Conservation (phyloP, 1,140 invertebrate genomes). For the Telenomus remus region DNA sequence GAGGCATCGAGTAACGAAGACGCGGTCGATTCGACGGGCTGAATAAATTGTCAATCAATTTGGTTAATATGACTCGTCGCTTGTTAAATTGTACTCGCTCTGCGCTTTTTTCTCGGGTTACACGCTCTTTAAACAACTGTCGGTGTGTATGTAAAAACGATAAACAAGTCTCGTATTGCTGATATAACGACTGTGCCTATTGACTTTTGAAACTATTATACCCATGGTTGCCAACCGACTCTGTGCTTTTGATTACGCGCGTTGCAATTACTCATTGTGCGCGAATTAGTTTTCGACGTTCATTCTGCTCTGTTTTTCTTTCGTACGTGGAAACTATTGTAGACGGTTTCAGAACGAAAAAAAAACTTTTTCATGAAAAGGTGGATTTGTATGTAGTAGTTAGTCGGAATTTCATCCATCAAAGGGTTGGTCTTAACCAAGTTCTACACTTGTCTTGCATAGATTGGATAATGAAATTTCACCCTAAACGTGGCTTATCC, state of each 20-base stretch:
- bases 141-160: slow-evolving; percentile 42
- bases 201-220: slow-evolving; percentile 52
- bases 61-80: slow-evolving; percentile 40
- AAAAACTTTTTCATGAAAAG: too few relatives aligned
- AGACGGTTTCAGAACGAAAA: too few relatives aligned
- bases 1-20: slow-evolving; percentile 13
- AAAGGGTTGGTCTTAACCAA: neutral
- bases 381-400: too few relatives aligned
- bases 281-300: slow-evolving; percentile 5
- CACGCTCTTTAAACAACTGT: slow-evolving; percentile 56
- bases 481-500: slow-evolving; percentile 43
- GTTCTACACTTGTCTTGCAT: slow-evolving; percentile 15
- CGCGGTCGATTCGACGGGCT: slow-evolving; percentile 6
- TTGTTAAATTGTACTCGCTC: slow-evolving; percentile 51
- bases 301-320: neutral
- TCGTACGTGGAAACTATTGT: too few relatives aligned
- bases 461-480: slow-evolving; percentile 63
- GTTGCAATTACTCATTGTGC: slow-evolving; percentile 28
- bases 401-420: neutral
- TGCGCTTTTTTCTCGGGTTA: slow-evolving; percentile 53
- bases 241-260: slow-evolving; percentile 36
- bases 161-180: slow-evolving; percentile 42
- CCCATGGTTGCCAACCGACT: slow-evolving; percentile 34
- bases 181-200: slow-evolving; percentile 53
- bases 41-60: slow-evolving; percentile 58